Base-by-base conservation (phyloP, 2,888 invertebrate species). In the Noctua janthina region DNA sequence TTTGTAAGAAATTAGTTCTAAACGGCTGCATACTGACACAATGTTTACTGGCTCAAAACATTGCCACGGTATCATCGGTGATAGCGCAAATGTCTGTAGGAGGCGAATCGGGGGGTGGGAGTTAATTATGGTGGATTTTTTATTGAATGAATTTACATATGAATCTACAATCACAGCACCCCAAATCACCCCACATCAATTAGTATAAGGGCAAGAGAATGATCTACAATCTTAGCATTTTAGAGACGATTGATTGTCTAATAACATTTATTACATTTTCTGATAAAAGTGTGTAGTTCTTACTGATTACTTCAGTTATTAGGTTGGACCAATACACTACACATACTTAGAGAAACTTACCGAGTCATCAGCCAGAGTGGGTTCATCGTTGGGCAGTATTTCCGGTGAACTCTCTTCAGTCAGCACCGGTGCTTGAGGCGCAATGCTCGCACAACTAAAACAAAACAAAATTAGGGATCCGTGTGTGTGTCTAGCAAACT, bases 401-500 rank as follows among this genome's bases (percentile, higher is more conserved):
- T 94, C 94, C 23, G 92, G 86, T 17, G 93, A 88, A 10, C 90
- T 89, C 70, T 95, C 96, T 78, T 96, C 95, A 0, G 94, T 93
- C 67, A 95, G 79, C 15, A 92, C 90, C 8, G 94, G 92, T 59
- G 93, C 91, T 68, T 92, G 92, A 4, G 93, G 92, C 0, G 93
- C 94, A 72, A 96, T 92, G 77, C 94, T 95, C 2, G 95, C 96
- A 64, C 93, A 93, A 88, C 96, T 96, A 80, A 23, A 88, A 80
- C 23, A 59, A 71, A 59, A 74, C 29, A 78, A 7, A 54, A 68
- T 73, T 11, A 64, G 0, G 23, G 2, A 15, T 11, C 15, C n/a
- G 23, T 51, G 35, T 7, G 20, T 15, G 20, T 6, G 6, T n/a
- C 54, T 23, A 39, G 23, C 15, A 39, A 4, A 39, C 11, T 39